These are phyloP conservation scores for Centropyge bicolor DNA, from an alignment of 2,797 vertebrate species.

Conservation along the genomic window DNA sequence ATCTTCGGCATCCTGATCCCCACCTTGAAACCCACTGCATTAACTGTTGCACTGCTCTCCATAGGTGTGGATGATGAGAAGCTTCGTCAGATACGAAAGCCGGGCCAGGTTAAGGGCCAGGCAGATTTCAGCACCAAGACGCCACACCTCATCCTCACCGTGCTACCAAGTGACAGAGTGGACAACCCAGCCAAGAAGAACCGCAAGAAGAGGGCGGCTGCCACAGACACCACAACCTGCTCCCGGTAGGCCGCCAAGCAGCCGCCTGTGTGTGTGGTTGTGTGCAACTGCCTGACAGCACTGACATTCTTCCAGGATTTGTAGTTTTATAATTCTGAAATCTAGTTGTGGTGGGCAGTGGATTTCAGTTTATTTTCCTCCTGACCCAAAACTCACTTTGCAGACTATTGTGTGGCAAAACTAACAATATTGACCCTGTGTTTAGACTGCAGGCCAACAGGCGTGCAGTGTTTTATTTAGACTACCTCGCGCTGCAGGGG, in stretches of 20 bases:
- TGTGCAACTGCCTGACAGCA: conserved; percentile 27
- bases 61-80: conserved; percentile 86
- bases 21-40: background rate
- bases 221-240: conserved; percentile 82
- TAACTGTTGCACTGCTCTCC: background rate
- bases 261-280: conserved; percentile 32
- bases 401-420: conserved; percentile 63
- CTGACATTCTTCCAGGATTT: conserved; percentile 37
- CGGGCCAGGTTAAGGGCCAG: conserved; percentile 82
- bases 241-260: conserved; percentile 78
- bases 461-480: conserved; percentile 73
- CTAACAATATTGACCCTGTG: conserved; percentile 63
- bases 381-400: conserved; percentile 48
- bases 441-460: conserved; percentile 74
- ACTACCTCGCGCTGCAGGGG: conserved; percentile 62
- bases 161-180: conserved; percentile 86
- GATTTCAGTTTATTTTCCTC: conserved; percentile 41
- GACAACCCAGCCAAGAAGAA: conserved; percentile 85
- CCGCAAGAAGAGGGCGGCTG: conserved; percentile 87
- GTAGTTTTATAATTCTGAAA: conserved; percentile 49
- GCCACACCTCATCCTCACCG: conserved; percentile 89
- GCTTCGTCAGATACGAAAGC: conserved; percentile 79
- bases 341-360: conserved; percentile 31
- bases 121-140: conserved; percentile 88
- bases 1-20: too few species aligned